Evolutionary conservation across 2,888 invertebrate genomes (phyloP), one percentile per base, ranked within the genome.

Genomic region (Trachelus troglodyta): DNA sequence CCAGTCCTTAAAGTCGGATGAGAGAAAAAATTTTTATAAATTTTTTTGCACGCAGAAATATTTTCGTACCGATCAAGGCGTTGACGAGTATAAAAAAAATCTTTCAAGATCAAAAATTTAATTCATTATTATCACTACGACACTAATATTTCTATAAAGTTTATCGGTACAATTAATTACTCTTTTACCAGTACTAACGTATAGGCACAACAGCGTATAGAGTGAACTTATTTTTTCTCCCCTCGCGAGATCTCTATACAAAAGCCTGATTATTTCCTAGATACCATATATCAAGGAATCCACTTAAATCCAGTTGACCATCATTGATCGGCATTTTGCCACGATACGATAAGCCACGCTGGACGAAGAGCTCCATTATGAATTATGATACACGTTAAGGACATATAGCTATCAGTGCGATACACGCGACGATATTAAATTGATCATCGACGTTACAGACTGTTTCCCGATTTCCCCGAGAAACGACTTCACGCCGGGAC

Each of bases 211-310:
- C 1, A 9, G 40, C 23, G 40, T 23, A 9, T 9, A 23, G 15
- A 6, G 40, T 40, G 15, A 40, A 40, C 6, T 15, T 40, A 40
- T 40, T 40, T 15, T 40, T 40, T 40, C 15, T 40, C 15, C 12
- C 71, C 71, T n/a, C 30, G 30, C 30, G 30, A 12, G 30, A 71
- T 12, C 15, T 30, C 3, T 35, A 69, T 34, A 76, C 35, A 33
- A 30, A 74, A 11, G 31, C 35, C 74, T 74, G 76, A 76, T 73
- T 76, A 73, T 76, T 73, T 56, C 76, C 76, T 76, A 76, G 71
- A 71, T 73, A 73, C 76, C 40, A 56, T 73, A 73, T 73, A 40
- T 56, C 69, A 12, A 40, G 56, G 33, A 30, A 68, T 73, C 34
- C 40, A 34, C n/a, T 76, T 71, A 73, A 73, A 69, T 31, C 37